Percentiles rank a stretch among this genome's conserved stretches.
Evolutionary conservation across 1,140 invertebrate genomes (phyloP).

Genomic region (Triops cancriformis): DNA sequence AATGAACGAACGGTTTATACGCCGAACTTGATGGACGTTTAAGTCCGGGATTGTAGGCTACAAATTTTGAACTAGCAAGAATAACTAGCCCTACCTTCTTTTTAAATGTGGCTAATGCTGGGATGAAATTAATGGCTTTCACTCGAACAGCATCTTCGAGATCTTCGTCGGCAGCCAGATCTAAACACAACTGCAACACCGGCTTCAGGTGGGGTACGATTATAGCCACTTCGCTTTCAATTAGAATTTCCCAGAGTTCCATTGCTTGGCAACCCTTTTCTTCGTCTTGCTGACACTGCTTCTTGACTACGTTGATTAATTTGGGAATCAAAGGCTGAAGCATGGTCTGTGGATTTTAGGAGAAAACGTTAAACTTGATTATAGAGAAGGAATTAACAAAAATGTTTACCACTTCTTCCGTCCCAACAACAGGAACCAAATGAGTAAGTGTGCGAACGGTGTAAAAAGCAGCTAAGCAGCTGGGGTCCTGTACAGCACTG

Average conservation of each 20-base stretch:
- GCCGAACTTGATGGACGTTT: not conserved
- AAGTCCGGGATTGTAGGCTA: not conserved
- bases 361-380: constrained; percentile 13
- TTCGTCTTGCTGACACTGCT: constrained; percentile 47
- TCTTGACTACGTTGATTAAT: constrained; percentile 49
- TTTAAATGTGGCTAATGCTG: constrained; percentile 53
- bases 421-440: constrained; percentile 48
- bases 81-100: constrained; percentile 49
- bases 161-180: constrained; percentile 47
- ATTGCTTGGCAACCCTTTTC: constrained; percentile 53
- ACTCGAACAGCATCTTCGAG: constrained; percentile 52
- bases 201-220: constrained; percentile 55
- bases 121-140: constrained; percentile 57
- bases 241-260: constrained; percentile 62
- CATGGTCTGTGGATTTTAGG: constrained; percentile 40
- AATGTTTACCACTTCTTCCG: constrained; percentile 49
- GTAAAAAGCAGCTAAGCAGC: constrained; percentile 48
- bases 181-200: constrained; percentile 57
- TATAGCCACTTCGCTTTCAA: constrained; percentile 54
- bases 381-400: constrained; percentile 8
- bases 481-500: constrained; percentile 45
- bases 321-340: constrained; percentile 55
- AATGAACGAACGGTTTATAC: not conserved
- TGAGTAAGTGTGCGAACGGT: constrained; percentile 52
- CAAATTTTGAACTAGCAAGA: not conserved